Base-by-base conservation (phyloP, 1,140 invertebrate species). In the Pachypeltis micranthus region DNA sequence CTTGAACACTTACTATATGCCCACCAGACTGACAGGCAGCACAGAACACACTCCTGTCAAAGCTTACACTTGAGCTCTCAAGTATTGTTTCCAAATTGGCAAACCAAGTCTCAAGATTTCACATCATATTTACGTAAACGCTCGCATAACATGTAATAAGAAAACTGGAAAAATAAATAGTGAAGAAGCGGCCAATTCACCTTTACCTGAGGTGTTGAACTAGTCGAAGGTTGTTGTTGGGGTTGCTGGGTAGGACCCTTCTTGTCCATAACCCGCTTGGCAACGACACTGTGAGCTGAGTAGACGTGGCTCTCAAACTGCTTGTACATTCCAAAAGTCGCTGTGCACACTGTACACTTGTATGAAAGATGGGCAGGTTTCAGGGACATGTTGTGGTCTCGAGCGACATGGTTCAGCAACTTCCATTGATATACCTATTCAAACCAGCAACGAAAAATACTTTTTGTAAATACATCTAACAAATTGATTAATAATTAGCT, bases 281-380 rank as follows among this genome's bases (percentile, higher is more conserved):
- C 85, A 3, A 88, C 87, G 3, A 88, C 87, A 73, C 89, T 91
- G 69, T 95, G 91, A 2, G 90, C 90, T 2, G 89, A 90, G 70
- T 94, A 94, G 1, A 95, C 91, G 73, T 95, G 92, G 74, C 88
- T 93, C 72, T 94, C 91, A 70, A 95, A 95, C 69, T 92, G 86
- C 76, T 91, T 91, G 78, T 95, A 95, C 87, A 94, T 91, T 63
- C 90, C 90, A 71, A 94, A 94, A 10, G 91, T 94, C 51, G 91
- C 90, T 58, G 91, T 92, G 74, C 91, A 95, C 2, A 94, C 91
- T 26, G 91, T 94, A 75, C 91, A 95, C 74, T 94, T 95, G 79
- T 94, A 94, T 7, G 90, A 93, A 24, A 94, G 75, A 75, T 94
- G 91, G 26, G 91, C 91, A 4, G 91, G 91, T 71, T 94, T 93